phyloP scores from a whole-genome alignment of 1,140 invertebrate genomes.

The Whitmania pigra region DNA sequence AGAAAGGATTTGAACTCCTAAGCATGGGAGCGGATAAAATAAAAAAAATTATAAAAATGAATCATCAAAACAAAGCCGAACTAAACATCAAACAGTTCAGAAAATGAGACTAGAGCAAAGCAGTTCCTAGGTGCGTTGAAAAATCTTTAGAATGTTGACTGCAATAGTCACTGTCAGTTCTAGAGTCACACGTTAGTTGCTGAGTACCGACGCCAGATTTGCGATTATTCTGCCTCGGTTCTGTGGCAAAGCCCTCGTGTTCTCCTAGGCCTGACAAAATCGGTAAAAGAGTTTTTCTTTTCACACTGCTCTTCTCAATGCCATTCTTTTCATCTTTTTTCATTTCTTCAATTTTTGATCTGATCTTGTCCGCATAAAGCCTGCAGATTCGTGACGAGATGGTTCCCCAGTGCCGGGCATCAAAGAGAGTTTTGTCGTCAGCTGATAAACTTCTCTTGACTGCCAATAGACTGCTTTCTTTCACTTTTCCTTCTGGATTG shows the following conservation, averaged over 20 bases:
- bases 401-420: neutral
- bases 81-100: conserved; percentile 5
- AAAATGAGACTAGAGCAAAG: neutral
- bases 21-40: too few relatives aligned
- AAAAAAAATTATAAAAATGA: too few relatives aligned
- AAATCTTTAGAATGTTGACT: conserved; percentile 21
- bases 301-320: neutral
- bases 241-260: conserved; percentile 13
- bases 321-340: conserved; percentile 12
- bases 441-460: conserved; percentile 7
- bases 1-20: too few relatives aligned
- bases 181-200: conserved; percentile 1
- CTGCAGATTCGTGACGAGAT: neutral
- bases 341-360: neutral
- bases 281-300: neutral
- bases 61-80: neutral
- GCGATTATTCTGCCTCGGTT: neutral
- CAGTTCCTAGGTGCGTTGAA: neutral
- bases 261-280: neutral
- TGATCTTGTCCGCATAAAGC: neutral
- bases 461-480: neutral
- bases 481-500: neutral
- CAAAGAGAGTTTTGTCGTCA: neutral
- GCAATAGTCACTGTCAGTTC: conserved; percentile 18
- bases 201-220: neutral